A percentile compares a stretch with the other conserved stretches of the same genome.
Conservation (phyloP, 1,140 invertebrate genomes). For the Drosophila ercepeae region DNA sequence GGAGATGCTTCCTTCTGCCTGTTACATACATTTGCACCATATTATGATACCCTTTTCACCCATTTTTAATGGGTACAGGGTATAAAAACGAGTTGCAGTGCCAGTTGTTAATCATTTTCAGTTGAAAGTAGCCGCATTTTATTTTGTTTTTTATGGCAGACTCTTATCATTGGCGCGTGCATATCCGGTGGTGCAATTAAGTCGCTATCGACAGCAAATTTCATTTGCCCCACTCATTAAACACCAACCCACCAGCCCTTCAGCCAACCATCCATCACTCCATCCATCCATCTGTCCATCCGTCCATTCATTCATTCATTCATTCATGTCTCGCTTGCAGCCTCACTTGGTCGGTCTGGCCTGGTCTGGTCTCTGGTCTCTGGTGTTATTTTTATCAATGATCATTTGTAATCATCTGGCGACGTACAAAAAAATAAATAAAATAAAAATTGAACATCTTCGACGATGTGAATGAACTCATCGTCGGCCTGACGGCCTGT, state of each 20-base stretch:
- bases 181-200: conserved; percentile 60
- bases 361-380: neutral
- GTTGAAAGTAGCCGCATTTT: conserved; percentile 23
- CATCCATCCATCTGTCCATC: neutral
- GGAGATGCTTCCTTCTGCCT: no score
- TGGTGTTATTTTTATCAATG: conserved; percentile 58
- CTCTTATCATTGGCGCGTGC: conserved; percentile 47
- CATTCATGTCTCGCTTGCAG: conserved; percentile 39
- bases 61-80: no score
- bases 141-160: neutral
- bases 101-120: conserved; percentile 19
- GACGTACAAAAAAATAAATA: conserved; percentile 32
- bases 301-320: conserved; percentile 35
- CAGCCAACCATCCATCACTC: no score
- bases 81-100: conserved; percentile 21
- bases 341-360: conserved; percentile 25
- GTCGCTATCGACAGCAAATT: conserved; percentile 49
- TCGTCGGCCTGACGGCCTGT: conserved; percentile 26
- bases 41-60: no score
- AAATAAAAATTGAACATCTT: conserved; percentile 59
- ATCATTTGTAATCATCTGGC: conserved; percentile 64
- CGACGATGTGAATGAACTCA: conserved; percentile 64
- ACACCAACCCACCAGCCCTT: neutral
- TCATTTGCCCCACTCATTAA: conserved; percentile 35
- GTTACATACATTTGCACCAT: no score